Base-by-base conservation (phyloP, 1,140 invertebrate genomes). In the Drosophila busckii region DNA sequence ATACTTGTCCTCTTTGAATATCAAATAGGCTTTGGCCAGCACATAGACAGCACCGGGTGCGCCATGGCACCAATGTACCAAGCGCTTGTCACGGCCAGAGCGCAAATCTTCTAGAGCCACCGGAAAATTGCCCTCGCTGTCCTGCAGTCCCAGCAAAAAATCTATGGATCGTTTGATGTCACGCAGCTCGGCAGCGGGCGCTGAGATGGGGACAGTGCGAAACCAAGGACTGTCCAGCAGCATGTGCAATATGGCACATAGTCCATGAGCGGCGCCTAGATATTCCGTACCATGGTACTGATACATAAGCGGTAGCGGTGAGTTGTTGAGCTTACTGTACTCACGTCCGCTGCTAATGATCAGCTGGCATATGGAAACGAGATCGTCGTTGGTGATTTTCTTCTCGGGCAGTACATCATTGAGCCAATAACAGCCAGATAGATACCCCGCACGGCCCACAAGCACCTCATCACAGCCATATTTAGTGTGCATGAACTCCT, bases 1-100 rank as follows among this genome's bases (percentile, higher is more conserved):
- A 85, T 94, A 96, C 73, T 92, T 93, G 2, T 91, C 85, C 53
- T 96, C 94, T 53, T 92, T 91, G 87, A 91, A 96, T 2, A 92
- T 80, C 2, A 93, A 71, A 87, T 93, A 96, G 0, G 95, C 94
- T 87, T 93, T 94, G 1, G 94, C 94, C 89, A 96, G 90, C 12
- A 96, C 78, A 84, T 96, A 96, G 4, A 95, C 88, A 1, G 92
- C 90, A 4, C 95, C 94, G 32, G 94, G 92, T 19, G 94, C 94
- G 1, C 95, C 95, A 87, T 96, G 95, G 88, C 95, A 97, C 95
- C 95, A 96, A 78, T 97, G 95, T 2, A 96, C 91, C 1, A 96
- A 78, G 56, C 94, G 92, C 54, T 90, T 86, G 1, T 88, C 88
- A 3, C 85, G 64, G 6, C 88, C 71, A 15, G 75, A 80, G 2